Percentiles rank a stretch among this genome's conserved stretches.
These are phyloP conservation scores for Spinus olivaceus DNA, from an alignment of 2,797 vertebrate species.

Conservation along the genomic window DNA sequence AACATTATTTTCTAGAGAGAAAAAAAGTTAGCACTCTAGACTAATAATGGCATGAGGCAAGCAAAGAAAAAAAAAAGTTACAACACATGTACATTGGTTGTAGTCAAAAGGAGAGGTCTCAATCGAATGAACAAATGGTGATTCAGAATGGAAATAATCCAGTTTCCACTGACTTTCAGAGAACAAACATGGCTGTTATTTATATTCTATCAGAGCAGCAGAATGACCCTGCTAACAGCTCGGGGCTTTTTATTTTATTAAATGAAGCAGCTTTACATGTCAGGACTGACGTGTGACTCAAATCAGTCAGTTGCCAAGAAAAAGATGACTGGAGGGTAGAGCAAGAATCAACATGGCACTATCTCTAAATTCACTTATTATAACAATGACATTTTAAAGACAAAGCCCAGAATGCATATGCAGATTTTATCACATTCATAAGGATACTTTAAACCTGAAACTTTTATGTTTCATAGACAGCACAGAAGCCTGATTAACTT, in stretches of 20 bases:
- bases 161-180: not conserved
- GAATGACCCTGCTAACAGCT: not conserved
- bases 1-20: not conserved
- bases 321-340: not conserved
- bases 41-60: not conserved
- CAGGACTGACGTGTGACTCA: not conserved
- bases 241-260: not conserved
- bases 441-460: not conserved
- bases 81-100: not conserved
- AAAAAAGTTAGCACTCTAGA: not conserved
- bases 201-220: not conserved
- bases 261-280: not conserved
- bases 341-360: not conserved
- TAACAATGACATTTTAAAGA: not conserved
- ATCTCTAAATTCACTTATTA: not conserved
- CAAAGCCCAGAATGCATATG: not conserved
- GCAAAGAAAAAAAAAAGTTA: not conserved
- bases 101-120: conserved; percentile 6
- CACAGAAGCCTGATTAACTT: not conserved
- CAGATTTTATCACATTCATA: not conserved
- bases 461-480: not conserved
- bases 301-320: not conserved
- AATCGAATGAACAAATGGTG: not conserved
- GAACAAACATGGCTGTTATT: not conserved
- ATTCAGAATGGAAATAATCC: not conserved